Conservation (phyloP, 2,888 invertebrate genomes). For the Tanytarsus gracilentus region DNA sequence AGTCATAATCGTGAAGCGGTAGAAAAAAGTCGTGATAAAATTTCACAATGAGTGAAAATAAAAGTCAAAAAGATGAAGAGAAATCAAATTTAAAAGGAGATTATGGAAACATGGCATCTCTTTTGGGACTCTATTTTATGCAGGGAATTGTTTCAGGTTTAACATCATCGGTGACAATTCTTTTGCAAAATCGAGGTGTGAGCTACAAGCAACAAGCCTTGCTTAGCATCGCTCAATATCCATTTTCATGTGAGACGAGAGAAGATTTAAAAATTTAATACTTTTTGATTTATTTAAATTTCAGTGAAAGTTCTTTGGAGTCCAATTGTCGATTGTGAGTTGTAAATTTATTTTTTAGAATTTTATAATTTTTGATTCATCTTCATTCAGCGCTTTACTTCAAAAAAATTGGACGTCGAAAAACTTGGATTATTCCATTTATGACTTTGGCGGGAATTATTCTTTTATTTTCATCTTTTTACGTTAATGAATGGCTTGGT, state of each 20-base stretch:
- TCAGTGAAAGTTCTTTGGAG: constrained; percentile 90
- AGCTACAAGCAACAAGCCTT: constrained; percentile 92
- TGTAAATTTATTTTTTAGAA: neutral
- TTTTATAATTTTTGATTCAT: neutral
- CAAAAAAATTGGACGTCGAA: constrained; percentile 77
- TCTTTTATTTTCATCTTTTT: constrained; percentile 55
- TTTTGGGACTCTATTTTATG: constrained; percentile 86
- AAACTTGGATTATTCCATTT: constrained; percentile 90
- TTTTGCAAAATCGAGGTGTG: constrained; percentile 84
- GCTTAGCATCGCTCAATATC: no score
- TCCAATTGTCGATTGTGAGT: constrained; percentile 64
- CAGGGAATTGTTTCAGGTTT: constrained; percentile 85
- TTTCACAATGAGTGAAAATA: constrained; percentile 33
- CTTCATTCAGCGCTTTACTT: constrained; percentile 51
- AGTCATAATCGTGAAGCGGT: neutral
- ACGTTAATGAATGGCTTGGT: constrained; percentile 29
- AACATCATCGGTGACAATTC: constrained; percentile 93
- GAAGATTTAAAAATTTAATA: no score
- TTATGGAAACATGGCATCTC: constrained; percentile 68
- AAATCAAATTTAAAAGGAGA: constrained; percentile 58
- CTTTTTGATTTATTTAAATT: constrained; percentile 33
- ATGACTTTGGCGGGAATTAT: constrained; percentile 86
- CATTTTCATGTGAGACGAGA: no score
- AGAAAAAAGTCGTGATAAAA: no score
- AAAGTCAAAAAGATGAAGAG: constrained; percentile 35